Evolutionary conservation across 2,888 invertebrate species (phyloP), one percentile per base, ranked within the genome.

Genomic region (Petrolisthes manimaculis): DNA sequence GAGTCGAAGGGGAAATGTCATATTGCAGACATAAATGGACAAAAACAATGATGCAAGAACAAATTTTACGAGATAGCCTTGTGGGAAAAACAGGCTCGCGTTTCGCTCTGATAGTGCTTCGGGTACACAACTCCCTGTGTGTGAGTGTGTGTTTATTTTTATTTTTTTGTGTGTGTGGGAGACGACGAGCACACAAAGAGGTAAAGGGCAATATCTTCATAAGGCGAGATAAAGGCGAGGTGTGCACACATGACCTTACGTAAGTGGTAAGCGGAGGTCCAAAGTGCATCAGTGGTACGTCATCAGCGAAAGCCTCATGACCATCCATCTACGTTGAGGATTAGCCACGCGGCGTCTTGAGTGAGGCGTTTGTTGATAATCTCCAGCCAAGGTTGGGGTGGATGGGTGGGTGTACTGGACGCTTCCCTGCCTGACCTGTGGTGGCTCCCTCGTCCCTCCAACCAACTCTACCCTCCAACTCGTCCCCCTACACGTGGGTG

Each of bases 401-500:
- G 9, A 61, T 61, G 61, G 9, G 61, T 61, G 21, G 54, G 56
- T 56, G 21, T 80, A 37, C 37, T 37, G 37, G 37, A 37, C 37
- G 37, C 37, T 37, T 37, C 37, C 37, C 37, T 37, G 37, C 37
- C 37, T 37, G 37, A 37, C 37, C 37, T 37, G 37, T 37, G 37
- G 37, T 37, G 37, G 37, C 37, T 37, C 37, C 37, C 37, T 37
- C 37, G 1, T 37, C 37, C 37, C 37, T 37, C 37, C 37, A 37
- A 37, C 37, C 37, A 37, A 37, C 37, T 37, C 0, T 0, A 71
- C 14, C 71, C n/a, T 37, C 37, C 37, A 37, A 37, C 37, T 37
- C 81, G 81, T 81, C 61, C 81, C 80, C 56, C 24, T 56, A 67
- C 61, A 81, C 81, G 67, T 81, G 56, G 81, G 81, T 81, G 81